These are phyloP conservation scores for Mesoclemmys tuberculata DNA, from an alignment of 2,113 vertebrate species.

Conservation along the genomic window DNA sequence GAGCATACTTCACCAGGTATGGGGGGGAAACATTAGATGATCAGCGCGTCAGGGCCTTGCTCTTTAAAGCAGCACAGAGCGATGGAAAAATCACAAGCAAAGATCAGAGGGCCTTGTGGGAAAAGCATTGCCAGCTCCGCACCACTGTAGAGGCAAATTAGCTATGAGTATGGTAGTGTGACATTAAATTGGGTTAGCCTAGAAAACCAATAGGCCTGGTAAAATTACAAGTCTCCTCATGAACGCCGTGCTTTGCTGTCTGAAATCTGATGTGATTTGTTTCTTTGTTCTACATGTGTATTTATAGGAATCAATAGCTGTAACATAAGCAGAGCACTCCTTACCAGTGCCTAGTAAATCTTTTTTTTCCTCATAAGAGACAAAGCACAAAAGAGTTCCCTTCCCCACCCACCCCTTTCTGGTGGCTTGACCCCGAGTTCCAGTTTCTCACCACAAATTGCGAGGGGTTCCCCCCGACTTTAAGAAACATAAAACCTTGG, in stretches of 20 bases:
- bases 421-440: neutral
- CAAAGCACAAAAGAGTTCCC: neutral
- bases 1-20: rapidly evolving
- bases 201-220: neutral
- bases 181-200: neutral
- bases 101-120: neutral
- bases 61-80: neutral
- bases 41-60: rapidly evolving
- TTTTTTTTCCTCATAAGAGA: neutral
- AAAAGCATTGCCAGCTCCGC: neutral
- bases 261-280: neutral
- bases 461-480: neutral
- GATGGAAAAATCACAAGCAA: neutral
- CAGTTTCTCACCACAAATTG: neutral
- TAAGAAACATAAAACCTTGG: too few relatives aligned
- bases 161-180: neutral
- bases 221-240: neutral
- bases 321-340: slow-evolving; percentile 3
- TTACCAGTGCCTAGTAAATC: neutral
- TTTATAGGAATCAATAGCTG: slow-evolving; percentile 39
- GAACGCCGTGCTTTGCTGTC: neutral
- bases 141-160: rapidly evolving
- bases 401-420: neutral
- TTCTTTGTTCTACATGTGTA: slow-evolving; percentile 12
- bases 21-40: rapidly evolving